Base-by-base conservation (phyloP, 2,113 vertebrate genomes). In the Clarias macrocephalus region DNA sequence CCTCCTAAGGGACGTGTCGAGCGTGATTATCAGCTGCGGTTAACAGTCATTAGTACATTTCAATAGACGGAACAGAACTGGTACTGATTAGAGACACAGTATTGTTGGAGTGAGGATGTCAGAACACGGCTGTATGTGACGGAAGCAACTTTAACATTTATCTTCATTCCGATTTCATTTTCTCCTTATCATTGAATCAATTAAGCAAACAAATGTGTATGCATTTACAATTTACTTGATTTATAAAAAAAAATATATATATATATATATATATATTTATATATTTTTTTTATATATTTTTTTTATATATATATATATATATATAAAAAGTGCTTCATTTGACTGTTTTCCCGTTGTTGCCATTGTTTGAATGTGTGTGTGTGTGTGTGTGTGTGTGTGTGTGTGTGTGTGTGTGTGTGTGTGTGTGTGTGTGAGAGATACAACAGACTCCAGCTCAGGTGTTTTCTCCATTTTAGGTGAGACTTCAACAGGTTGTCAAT, bases 401-500 rank as follows among this genome's bases (percentile, higher is more conserved):
- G 28, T 8, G 13, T 9, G 68, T 21, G 68, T 21, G 37, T 66
- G 25, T 68, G 68, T 70, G 66, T 42, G 2, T 19, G 70, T 21
- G 33, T 21, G 37, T 15, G 73, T 70, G n/a, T 30, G 3, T 30
- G 66, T 12, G 66, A 0, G 52, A 28, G 54, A 56, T 57, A 18
- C 8, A 59, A 33, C 10, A 23, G 48, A 13, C 28, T 37, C 52
- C 60, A 23, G 63, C 33, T 13, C 33, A n/a, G 83, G 15, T 65
- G 59, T 85, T 85, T 62, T 10, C 56, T 42, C 52, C 57, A 25
- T 90, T 72, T 85, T 25, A 52, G 80, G 63, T 52, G 70, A 84
- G 77, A 86, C 80, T 86, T 85, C 79, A 77, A 48, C 52, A 83
- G 65, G 84, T 88, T 85, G 79, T 86, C 62, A 80, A 87, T 76